Percentiles rank a stretch among this genome's conserved stretches.
phyloP scores from a whole-genome alignment of 23 tunicate species.

The Phallusia fumigata region DNA sequence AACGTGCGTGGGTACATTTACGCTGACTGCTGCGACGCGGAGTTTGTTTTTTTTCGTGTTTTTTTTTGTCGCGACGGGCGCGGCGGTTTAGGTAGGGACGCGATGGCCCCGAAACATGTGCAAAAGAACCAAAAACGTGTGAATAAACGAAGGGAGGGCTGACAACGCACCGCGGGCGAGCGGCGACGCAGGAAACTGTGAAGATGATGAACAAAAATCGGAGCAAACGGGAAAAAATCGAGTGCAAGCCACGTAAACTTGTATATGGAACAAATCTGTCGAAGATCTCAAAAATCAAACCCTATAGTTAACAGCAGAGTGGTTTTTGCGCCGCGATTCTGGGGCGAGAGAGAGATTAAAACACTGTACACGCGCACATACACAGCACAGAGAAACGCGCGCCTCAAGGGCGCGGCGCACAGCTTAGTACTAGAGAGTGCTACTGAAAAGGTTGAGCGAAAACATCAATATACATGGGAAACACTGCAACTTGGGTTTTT shows the following conservation, averaged over 20 bases:
- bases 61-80: too few species aligned
- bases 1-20: neutral
- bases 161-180: neutral
- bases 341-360: neutral
- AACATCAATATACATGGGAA: neutral
- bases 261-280: conserved; percentile 1
- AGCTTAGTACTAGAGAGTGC: conserved; percentile 23
- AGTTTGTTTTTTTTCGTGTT: too few species aligned
- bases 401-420: conserved; percentile 2
- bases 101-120: too few species aligned
- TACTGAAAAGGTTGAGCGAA: conserved; percentile 5
- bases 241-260: conserved; percentile 8
- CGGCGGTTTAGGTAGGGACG: too few species aligned
- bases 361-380: conserved; percentile 6
- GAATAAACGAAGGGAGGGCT: too few species aligned
- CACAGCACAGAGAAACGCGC: conserved; percentile 2
- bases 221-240: neutral
- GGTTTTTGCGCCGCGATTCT: neutral
- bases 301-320: neutral
- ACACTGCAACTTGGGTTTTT: conserved; percentile 34
- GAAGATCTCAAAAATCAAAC: neutral
- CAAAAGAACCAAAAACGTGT: too few species aligned
- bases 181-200: conserved; percentile 3
- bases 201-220: neutral
- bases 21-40: too few species aligned